Conservation (phyloP, 1,140 invertebrate genomes). For the Andrena cerasifolii region DNA sequence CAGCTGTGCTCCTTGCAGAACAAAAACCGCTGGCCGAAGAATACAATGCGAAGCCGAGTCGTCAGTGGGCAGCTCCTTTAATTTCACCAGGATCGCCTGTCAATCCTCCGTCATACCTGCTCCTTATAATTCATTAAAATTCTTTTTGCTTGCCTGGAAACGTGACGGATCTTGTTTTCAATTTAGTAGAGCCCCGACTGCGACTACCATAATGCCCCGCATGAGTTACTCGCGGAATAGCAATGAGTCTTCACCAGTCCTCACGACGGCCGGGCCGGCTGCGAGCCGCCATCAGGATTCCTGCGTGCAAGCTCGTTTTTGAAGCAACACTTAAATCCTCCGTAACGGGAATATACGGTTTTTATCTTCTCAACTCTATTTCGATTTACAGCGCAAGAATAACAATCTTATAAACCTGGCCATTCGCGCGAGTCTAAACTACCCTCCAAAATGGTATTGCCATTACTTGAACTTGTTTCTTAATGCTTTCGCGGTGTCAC, state of each 20-base stretch:
- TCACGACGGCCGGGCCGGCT: too few relatives aligned
- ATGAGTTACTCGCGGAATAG: conserved; percentile 75
- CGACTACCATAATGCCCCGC: conserved; percentile 73
- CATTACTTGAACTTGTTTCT: too few relatives aligned
- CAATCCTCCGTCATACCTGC: conserved; percentile 68
- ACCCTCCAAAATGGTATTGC: too few relatives aligned
- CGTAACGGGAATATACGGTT: too few relatives aligned
- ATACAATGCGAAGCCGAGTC: conserved; percentile 25
- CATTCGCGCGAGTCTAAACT: too few relatives aligned
- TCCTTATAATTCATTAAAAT: conserved; percentile 82
- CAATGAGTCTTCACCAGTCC: conserved; percentile 77
- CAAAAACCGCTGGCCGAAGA: background rate
- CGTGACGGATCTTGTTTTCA: conserved; percentile 82
- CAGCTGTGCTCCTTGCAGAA: too few relatives aligned
- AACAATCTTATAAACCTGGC: too few relatives aligned
- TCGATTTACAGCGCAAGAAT: too few relatives aligned
- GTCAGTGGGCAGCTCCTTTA: conserved; percentile 64
- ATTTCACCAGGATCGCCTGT: conserved; percentile 76
- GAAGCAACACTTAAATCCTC: too few relatives aligned
- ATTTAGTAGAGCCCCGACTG: conserved; percentile 80
- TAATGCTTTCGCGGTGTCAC: background rate
- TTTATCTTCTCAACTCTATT: too few relatives aligned
- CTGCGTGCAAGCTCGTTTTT: conserved; percentile 28
- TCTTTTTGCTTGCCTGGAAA: conserved; percentile 79
- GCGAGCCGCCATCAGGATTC: conserved; percentile 45